Evolutionary conservation across 2,797 vertebrate genomes (phyloP), one percentile per base, ranked within the genome.

Genomic region (Chiroxiphia lanceolata): DNA sequence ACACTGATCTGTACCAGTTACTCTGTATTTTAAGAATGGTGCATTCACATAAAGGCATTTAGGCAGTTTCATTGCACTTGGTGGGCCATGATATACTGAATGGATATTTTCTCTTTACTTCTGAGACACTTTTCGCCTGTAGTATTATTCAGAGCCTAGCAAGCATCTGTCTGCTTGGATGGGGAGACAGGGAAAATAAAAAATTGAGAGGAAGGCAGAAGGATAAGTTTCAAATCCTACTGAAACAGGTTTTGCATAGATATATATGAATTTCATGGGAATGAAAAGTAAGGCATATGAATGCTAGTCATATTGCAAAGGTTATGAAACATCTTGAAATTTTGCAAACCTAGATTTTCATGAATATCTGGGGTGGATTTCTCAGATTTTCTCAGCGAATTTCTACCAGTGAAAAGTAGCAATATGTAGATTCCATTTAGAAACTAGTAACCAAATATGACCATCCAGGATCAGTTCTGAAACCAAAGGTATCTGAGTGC

Each of bases 261-360:
- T 64, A 36, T 25, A 44, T 57, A 26, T 82, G 63, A 74, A 67
- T 83, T 76, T 87, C 8, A n/a, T 53, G 48, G 83, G 86, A 91
- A 69, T 7, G 61, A 78, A 25, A 42, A 88, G 15, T 65, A 61
- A 84, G 78, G 53, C 64, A 8, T 45, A 25, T 79, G 65, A 83
- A 57, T 69, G 42, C 36, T 75, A 40, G 53, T 67, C 50, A 59
- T 82, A 21, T 6, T n/a, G 44, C 47, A 57, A 67, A 56, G 44
- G 22, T 89, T 93, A 60, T 64, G 76, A 83, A 96, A 83, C 26
- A 27, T 63, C 44, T 56, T 87, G 56, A 87, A 80, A 68, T 78
- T 53, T 53, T 71, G 53, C 19, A 67, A 42, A 80, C 26, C 25
- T 44, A 63, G 18, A 42, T 74, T 69, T 91, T 60, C 12, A 44